Base-by-base conservation (phyloP, 2,113 vertebrate species). In the Jaculus jaculus region DNA sequence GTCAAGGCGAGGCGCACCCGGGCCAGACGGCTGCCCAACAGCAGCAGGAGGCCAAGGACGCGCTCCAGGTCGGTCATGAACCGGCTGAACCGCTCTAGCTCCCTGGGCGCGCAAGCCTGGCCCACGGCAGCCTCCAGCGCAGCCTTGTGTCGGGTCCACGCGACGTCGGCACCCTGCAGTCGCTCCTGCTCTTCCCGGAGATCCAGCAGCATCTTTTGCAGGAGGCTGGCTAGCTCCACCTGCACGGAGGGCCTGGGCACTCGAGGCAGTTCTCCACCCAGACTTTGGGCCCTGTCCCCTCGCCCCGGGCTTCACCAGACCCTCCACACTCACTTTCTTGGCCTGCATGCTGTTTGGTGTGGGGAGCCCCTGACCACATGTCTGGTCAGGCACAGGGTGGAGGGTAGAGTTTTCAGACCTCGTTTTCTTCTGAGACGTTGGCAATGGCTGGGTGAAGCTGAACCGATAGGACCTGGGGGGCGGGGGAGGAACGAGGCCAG, bases 31-130 rank as follows among this genome's bases (percentile, higher is more conserved):
- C 98, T 98, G 20, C 99, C 99, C 65, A 99, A 95, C 84, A 99
- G 99, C 79, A 99, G 97, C 95, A 99, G 89, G 93, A 99, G 98
- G 96, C 97, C 99, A 68, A 99, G 97, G 26, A 99, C 99, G 11
- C 99, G 98, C 97, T 99, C 99, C 96, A 99, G 96, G 97, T 99
- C 99, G 0, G 98, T 98, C 1, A 99, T 98, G 97, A 99, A 99
- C 92, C 98, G 98, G 84, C 90, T 42, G 98, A 99, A 99, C 30
- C 98, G 97, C 96, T 99, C 98, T 8, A 98, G 97, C 91, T 99
- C 99, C 0, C 98, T 96, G 0, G 99, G 98, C 7, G 97, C 92
- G 97, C 99, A 99, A 42, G 97, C 51, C 0, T 96, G 97, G 11
- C 65, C 63, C 28, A 99, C 98, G 18, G 91, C 61, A 0, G 93